Conservation (phyloP, 1,140 invertebrate species). For the Samia ricini region DNA sequence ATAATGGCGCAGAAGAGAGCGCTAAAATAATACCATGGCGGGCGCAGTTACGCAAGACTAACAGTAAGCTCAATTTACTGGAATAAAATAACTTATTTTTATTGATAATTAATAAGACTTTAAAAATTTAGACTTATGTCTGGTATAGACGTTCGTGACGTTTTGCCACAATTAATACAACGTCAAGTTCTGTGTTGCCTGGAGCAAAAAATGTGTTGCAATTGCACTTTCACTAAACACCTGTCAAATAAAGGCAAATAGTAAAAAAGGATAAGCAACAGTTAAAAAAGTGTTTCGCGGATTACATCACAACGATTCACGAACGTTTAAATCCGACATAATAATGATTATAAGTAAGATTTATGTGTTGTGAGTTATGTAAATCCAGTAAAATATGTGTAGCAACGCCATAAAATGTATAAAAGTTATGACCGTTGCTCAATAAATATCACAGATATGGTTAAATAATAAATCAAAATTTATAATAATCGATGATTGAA, state of each 20-base stretch:
- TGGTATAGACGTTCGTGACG: conserved; percentile 1
- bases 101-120: conserved; percentile 2
- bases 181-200: not conserved
- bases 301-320: not conserved
- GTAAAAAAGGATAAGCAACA: not conserved
- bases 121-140: not conserved
- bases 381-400: conserved; percentile 9
- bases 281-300: not conserved
- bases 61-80: conserved; percentile 88
- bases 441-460: conserved; percentile 9
- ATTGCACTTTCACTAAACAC: too few relatives aligned
- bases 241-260: too few relatives aligned
- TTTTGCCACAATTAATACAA: not conserved
- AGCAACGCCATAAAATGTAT: conserved; percentile 26
- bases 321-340: not conserved
- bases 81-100: conserved; percentile 72
- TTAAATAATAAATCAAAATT: not conserved
- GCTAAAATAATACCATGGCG: conserved; percentile 91
- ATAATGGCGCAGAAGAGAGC: conserved; percentile 77
- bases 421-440: conserved; percentile 22
- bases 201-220: not conserved
- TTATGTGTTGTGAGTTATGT: conserved; percentile 2
- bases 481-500: not conserved
- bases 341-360: conserved; percentile 1
- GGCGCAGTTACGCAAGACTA: conserved; percentile 91